phyloP scores from a whole-genome alignment of 2,888 invertebrate genomes.

The Hylaea fasciaria region DNA sequence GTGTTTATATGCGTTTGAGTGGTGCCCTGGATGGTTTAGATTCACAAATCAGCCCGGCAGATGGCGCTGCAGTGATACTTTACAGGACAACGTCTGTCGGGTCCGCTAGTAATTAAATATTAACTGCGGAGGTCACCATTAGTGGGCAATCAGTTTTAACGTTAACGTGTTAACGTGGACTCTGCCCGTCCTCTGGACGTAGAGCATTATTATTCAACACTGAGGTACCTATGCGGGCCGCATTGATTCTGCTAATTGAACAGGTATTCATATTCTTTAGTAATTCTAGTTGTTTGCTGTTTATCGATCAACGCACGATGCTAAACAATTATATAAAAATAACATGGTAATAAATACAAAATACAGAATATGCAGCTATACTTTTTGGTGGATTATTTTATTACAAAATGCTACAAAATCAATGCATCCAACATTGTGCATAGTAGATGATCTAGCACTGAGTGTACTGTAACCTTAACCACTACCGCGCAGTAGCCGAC shows the following conservation, averaged over 20 bases:
- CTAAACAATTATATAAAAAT: constrained; percentile 23
- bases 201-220: not conserved
- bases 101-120: no score
- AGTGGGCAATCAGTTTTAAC: no score
- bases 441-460: constrained; percentile 74
- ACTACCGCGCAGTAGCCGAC: constrained; percentile 61
- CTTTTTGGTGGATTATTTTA: not conserved
- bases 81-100: no score
- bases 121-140: no score
- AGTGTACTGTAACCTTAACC: constrained; percentile 76
- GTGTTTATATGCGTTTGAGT: no score
- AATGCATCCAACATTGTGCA: constrained; percentile 23
- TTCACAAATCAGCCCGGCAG: no score
- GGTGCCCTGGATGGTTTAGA: no score
- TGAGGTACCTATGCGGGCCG: not conserved
- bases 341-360: constrained; percentile 16
- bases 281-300: not conserved
- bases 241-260: constrained; percentile 3
- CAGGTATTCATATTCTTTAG: not conserved
- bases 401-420: constrained; percentile 24
- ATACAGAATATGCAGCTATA: constrained; percentile 1
- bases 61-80: no score
- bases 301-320: constrained; percentile 1
- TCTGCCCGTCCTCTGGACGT: no score
- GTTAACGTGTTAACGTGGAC: no score